Percentiles rank a stretch among this genome's conserved stretches.
phyloP scores from a whole-genome alignment of 2,797 vertebrate species.

The Paedocypris micromegethes region DNA sequence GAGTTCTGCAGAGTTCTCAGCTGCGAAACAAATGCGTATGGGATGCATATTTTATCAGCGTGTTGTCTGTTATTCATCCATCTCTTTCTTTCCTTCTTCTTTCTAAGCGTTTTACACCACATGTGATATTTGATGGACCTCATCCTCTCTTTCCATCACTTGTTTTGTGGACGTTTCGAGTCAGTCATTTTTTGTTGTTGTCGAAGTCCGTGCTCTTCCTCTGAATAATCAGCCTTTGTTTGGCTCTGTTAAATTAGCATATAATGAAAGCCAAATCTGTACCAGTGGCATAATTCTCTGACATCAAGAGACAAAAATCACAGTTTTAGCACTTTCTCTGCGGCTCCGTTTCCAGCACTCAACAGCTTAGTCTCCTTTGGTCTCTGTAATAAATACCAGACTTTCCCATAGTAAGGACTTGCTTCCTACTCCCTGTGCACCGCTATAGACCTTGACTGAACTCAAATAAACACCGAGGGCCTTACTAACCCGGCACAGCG shows the following conservation, averaged over 20 bases:
- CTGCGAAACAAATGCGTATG: constrained; percentile 46
- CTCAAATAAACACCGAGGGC: constrained; percentile 32
- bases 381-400: constrained; percentile 9
- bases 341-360: neutral
- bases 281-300: constrained; percentile 18
- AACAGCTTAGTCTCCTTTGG: neutral
- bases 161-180: constrained; percentile 19
- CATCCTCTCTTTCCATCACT: constrained; percentile 2
- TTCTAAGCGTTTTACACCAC: neutral
- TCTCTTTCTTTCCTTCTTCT: constrained; percentile 9
- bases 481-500: constrained; percentile 1
- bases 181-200: constrained; percentile 22
- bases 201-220: constrained; percentile 11
- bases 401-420: constrained; percentile 22
- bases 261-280: constrained; percentile 16
- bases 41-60: constrained; percentile 37
- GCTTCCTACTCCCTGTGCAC: constrained; percentile 16
- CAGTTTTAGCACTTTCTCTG: too few species aligned
- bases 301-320: neutral
- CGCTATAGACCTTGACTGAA: constrained; percentile 12
- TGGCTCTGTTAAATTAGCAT: constrained; percentile 19
- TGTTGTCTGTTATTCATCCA: constrained; percentile 20
- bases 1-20: constrained; percentile 20
- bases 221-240: constrained; percentile 13
- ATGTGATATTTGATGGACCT: too few species aligned